Base-by-base conservation (phyloP, 1,140 invertebrate genomes). In the Meloidogyne exigua region DNA sequence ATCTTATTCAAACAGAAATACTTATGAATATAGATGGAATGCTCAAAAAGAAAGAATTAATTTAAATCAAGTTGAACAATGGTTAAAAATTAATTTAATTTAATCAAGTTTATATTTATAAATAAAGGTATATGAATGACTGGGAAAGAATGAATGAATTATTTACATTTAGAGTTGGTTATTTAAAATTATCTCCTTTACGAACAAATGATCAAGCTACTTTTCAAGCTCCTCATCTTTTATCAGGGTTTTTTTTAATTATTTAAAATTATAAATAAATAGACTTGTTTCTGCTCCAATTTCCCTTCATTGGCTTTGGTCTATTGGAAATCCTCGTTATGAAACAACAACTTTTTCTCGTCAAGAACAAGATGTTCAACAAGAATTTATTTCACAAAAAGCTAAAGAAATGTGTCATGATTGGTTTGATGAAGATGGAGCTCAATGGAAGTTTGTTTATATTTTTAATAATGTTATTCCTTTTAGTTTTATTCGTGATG, bases 361-460 rank as follows among this genome's bases (percentile, higher is more conserved):
- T 12, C 81, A 83, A 44, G 81, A 87, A 42, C 63, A 73, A n/a
- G 76, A 84, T 25, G 72, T 71, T 64, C 80, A 83, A 23, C 68
- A 74, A 12, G 64, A 83, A 68, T 87, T 84, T 72, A 75, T 87
- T 25, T 71, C 74, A 36, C 68, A 86, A 44, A 86, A 87, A 68
- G 81, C 85, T 18, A 84, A 70, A 15, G 81, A 87, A 72, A 87
- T 87, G 85, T 87, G 85, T 68, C 86, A 87, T 62, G 85, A 87
- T 68, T 87, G 85, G 85, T 87, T 85, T 76, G 85, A 87, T 66
- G 85, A 87, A 44, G 85, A 87, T 64, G 85, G 85, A 12, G 86
- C 85, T 13, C 85, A 84, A 67, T 85, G 74, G 75, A 85, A 85
- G 68, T 85, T 85, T 66, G 32, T 79, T 26, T 21, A 74, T 13